Conservation (phyloP, 2,113 vertebrate genomes). For the Amazona guildingii region DNA sequence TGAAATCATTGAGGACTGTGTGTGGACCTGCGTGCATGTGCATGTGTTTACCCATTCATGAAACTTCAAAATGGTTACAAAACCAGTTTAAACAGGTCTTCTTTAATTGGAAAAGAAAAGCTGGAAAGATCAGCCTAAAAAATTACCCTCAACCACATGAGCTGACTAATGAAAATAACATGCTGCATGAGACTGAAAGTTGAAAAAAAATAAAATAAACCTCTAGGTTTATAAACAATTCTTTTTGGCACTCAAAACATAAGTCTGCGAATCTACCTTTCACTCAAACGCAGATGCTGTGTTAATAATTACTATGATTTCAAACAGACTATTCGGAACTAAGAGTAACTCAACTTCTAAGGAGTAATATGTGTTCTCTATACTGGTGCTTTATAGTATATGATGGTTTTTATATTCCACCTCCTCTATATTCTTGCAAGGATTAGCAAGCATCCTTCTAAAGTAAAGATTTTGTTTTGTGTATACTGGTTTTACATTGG, state of each 20-base stretch:
- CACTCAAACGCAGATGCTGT: background rate
- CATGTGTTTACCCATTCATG: background rate
- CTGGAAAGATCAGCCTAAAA: background rate
- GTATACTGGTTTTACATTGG: background rate
- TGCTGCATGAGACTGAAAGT: background rate
- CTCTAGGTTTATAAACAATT: background rate
- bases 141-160: background rate
- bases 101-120: slow-evolving; percentile 17
- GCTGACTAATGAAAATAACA: slow-evolving; percentile 22
- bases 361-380: background rate
- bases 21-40: background rate
- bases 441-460: background rate
- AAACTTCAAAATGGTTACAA: background rate
- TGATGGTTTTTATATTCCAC: background rate
- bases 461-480: slow-evolving; percentile 10
- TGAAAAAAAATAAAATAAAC: background rate
- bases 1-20: background rate
- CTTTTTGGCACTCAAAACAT: background rate
- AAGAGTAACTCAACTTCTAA: background rate
- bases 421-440: background rate
- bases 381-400: background rate
- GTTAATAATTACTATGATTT: background rate
- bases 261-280: background rate
- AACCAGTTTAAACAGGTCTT: background rate
- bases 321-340: background rate